Base-by-base conservation (phyloP, 2,888 invertebrate genomes). In the Papilio elwesi region DNA sequence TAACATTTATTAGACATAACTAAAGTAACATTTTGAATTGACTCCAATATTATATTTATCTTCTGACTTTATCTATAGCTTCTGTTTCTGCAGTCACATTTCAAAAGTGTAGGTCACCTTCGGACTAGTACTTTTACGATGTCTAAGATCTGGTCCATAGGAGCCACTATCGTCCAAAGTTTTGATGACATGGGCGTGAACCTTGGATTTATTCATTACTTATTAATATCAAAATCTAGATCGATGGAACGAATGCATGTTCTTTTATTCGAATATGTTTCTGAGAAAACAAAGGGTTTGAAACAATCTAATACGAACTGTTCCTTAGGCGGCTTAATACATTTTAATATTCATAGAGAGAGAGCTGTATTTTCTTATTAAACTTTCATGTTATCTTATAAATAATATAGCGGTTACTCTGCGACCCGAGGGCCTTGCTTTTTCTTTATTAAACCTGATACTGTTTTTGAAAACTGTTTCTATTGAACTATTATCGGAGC, bases 341-440 rank as follows among this genome's bases (percentile, higher is more conserved):
- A 68, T 68, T 63, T 73, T 68, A 64, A 73, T 68, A 73, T 73
- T 68, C 64, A 73, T 73, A 68, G 63, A 63, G 59, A 43, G 53
- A 68, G 51, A 48, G 48, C 59, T 48, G 68, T 68, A 38, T 79
- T 83, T 82, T 79, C 80, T 79, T 85, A 87, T 85, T 82, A 83
- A 83, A 83, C 81, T 86, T 87, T 86, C 83, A 86, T 85, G 83
- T 84, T 85, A 84, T 81, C 83, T 84, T 84, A 84, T 88, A 84
- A 88, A 87, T 87, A 87, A 86, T 80, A 83, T 76, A 88, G 78
- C 76, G 79, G 73, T 78, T 71, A 70, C 74, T 76, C 75, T 80
- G 79, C 75, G 49, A 57, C 65, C 51, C 66, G 69, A 74, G 36
- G 59, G 59, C 43, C 59, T 62, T 62, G 43, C 59, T 62, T 62